These are phyloP conservation scores for Nematopogon swammerdamellus DNA, from an alignment of 2,888 invertebrate genomes.

Conservation along the genomic window DNA sequence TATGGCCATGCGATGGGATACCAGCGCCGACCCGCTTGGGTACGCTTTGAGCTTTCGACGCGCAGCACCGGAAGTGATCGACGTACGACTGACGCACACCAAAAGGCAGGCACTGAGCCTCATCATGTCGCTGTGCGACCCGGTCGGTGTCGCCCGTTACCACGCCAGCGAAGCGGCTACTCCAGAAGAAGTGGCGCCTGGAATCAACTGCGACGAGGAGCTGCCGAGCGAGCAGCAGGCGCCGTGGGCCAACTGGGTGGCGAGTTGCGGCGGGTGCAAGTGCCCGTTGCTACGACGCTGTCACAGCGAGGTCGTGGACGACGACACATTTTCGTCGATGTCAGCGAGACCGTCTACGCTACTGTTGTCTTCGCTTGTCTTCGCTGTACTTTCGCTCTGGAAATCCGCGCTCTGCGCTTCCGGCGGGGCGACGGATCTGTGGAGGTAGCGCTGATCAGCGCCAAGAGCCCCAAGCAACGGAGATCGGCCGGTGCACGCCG, in stretches of 20 bases:
- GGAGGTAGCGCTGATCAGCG: neutral
- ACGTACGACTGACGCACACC: constrained; percentile 10
- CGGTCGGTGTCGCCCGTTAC: constrained; percentile 15
- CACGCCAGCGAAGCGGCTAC: constrained; percentile 1
- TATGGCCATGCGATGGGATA: constrained; percentile 14
- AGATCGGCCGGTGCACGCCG: too few relatives aligned
- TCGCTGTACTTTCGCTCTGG: neutral
- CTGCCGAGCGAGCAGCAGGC: neutral
- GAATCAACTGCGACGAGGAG: constrained; percentile 1
- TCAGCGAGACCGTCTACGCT: neutral
- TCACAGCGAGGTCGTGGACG: neutral
- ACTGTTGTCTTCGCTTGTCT: neutral
- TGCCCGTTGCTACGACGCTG: neutral
- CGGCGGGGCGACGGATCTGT: neutral
- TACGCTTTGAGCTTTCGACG: constrained; percentile 10
- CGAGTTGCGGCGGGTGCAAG: neutral
- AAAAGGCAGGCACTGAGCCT: constrained; percentile 14
- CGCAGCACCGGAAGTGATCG: constrained; percentile 8
- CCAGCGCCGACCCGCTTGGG: constrained; percentile 8
- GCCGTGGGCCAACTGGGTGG: neutral
- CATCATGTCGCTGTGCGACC: constrained; percentile 17
- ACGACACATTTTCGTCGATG: neutral
- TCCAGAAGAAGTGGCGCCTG: neutral
- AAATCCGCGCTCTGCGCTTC: neutral
- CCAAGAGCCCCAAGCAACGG: too few relatives aligned